Conservation (phyloP, 2,113 vertebrate genomes). For the Mandrillus leucophaeus region DNA sequence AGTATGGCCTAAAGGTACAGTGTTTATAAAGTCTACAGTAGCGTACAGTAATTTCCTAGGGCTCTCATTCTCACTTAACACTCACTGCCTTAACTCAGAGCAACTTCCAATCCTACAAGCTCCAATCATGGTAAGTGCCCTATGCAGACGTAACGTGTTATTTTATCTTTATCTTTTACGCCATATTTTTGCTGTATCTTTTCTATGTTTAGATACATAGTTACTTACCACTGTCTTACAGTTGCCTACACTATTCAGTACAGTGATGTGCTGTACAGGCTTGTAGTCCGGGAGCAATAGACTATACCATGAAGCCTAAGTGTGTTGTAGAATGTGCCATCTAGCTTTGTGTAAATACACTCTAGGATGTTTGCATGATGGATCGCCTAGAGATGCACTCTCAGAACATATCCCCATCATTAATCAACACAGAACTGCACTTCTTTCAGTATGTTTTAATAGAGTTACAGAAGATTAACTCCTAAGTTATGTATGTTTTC, state of each 20-base stretch:
- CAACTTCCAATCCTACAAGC: background rate
- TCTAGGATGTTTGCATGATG: background rate
- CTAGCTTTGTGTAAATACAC: background rate
- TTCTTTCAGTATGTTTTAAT: background rate
- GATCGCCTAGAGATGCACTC: background rate
- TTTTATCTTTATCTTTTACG: background rate
- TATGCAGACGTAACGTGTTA: background rate
- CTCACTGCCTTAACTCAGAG: background rate
- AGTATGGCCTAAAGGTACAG: background rate
- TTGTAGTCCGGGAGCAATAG: background rate
- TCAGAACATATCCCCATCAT: background rate
- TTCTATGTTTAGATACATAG: background rate
- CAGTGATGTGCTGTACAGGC: background rate
- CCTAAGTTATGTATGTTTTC: background rate
- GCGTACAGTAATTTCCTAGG: background rate
- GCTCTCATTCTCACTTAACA: background rate
- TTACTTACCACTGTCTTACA: background rate
- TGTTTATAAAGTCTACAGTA: background rate
- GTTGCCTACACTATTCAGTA: background rate
- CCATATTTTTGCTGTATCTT: background rate
- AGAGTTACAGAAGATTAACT: background rate
- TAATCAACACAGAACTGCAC: background rate
- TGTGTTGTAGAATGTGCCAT: background rate
- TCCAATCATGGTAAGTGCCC: background rate
- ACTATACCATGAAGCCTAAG: background rate